A percentile compares a stretch with the other conserved stretches of the same genome.
Evolutionary conservation across 1,140 invertebrate species (phyloP).

Genomic region (Drosophila seguyi): DNA sequence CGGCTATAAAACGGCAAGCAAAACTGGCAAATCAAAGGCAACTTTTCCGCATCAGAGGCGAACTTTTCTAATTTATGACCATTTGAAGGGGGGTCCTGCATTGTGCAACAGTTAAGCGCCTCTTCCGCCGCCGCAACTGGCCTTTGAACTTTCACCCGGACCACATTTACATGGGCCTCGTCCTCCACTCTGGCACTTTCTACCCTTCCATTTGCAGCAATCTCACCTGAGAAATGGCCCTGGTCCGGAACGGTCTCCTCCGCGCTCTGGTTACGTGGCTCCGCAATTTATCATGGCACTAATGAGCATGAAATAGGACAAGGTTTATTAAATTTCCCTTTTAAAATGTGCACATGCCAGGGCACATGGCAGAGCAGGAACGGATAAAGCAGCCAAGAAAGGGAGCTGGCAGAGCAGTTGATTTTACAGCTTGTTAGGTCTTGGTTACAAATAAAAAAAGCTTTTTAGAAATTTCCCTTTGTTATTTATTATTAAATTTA

Average conservation of each 20-base stretch:
- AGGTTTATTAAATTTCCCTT: constrained; percentile 83
- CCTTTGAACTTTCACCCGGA: constrained; percentile 48
- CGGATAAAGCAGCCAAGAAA: constrained; percentile 2
- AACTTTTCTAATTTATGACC: constrained; percentile 80
- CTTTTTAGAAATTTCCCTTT: neutral
- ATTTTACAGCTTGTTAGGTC: neutral
- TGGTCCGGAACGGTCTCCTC: constrained; percentile 10
- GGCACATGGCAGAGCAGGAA: constrained; percentile 10
- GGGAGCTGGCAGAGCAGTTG: constrained; percentile 1
- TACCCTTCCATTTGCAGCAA: constrained; percentile 1
- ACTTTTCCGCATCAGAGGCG: constrained; percentile 65
- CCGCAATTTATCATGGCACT: constrained; percentile 79
- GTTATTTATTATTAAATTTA: neutral
- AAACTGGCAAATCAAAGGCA: constrained; percentile 78
- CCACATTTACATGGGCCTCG: constrained; percentile 59
- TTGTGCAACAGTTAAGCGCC: constrained; percentile 77
- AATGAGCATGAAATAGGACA: constrained; percentile 81
- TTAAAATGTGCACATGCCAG: constrained; percentile 74
- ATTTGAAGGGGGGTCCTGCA: constrained; percentile 15
- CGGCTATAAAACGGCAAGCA: constrained; percentile 70
- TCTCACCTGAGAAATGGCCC: constrained; percentile 50
- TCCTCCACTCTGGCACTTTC: neutral
- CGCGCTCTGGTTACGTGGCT: constrained; percentile 45
- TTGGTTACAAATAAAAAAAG: neutral
- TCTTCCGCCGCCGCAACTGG: constrained; percentile 13